Evolutionary conservation across 37 sponge, comb jelly and placozoan species (phyloP).

Genomic region (Cladorhizidae sp.): DNA sequence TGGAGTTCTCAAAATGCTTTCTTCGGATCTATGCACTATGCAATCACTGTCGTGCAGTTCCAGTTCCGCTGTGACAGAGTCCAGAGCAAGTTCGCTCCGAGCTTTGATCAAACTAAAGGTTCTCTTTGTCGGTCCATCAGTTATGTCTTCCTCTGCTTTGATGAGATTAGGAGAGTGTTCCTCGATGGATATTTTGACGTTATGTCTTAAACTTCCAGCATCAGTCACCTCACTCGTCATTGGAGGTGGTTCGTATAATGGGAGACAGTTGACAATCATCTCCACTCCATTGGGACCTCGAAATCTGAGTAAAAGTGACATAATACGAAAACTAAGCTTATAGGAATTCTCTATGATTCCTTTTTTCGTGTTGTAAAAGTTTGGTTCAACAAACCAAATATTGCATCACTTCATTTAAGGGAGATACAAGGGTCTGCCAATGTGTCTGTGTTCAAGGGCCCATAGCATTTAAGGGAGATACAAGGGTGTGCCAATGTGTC

Average conservation of each 20-base stretch:
- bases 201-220: not conserved
- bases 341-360: no score
- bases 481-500: no score
- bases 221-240: not conserved
- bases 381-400: no score
- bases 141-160: not conserved
- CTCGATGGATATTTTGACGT: not conserved
- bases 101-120: not conserved
- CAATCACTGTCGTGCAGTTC: not conserved
- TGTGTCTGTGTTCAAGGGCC: no score
- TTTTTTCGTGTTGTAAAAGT: no score
- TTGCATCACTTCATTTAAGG: no score
- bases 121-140: not conserved
- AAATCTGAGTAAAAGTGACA: conserved; percentile 33
- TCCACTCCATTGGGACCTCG: conserved; percentile 55
- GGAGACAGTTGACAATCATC: conserved; percentile 68
- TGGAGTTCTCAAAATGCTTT: not conserved
- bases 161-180: not conserved
- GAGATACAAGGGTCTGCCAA: no score
- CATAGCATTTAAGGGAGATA: no score
- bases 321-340: no score
- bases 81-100: not conserved
- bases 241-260: conserved; percentile 43
- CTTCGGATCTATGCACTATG: not conserved
- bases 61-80: not conserved